Base-by-base conservation (phyloP, 2,888 invertebrate species). In the Dicyrtoma fusca region DNA sequence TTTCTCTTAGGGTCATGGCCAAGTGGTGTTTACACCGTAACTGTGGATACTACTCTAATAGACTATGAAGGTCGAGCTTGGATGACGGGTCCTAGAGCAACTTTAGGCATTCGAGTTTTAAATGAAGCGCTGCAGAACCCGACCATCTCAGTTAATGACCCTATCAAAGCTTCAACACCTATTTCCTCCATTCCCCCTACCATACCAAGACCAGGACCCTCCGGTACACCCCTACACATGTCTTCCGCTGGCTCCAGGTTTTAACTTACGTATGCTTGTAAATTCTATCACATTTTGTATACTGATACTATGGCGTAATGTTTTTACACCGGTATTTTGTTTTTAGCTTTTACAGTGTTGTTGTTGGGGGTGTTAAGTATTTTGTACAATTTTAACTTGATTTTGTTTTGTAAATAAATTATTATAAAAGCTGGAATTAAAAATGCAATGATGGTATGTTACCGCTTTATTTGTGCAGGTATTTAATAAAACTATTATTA, bases 31-130 rank as follows among this genome's bases (percentile, higher is more conserved):
- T 80, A 81, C 6, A 86, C 86, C 0, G 89, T 96, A 34, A 90
- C 89, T 0, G 89, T 95, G 8, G 93, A 94, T 82, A 93, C 95
- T 0, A 91, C 91, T 75, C 89, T 95, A 69, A 88, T 95, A 0
- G 96, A 97, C 83, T 90, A 91, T 77, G 87, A 88, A 76, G 94
- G 92, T 0, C 89, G 90, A 72, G 87, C 91, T 5, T 97, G 97
- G 96, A 92, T 91, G 82, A 95, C 95, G 0, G 95, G 95, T 0
- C 94, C 95, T 0, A 88, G 90, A 81, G 90, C 90, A 14, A 88
- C 89, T 2, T 85, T 93, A 49, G 89, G 89, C 69, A 89, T 93
- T 49, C 91, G 91, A 85, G 91, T 91, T 0, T 88, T 88, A 71
- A 90, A 90, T 81, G 90, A 90, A 34, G 69, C 73, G 26, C 62